Evolutionary conservation across 2,113 vertebrate genomes (phyloP), one percentile per base, ranked within the genome.

Genomic region (Ardeotis arabs): DNA sequence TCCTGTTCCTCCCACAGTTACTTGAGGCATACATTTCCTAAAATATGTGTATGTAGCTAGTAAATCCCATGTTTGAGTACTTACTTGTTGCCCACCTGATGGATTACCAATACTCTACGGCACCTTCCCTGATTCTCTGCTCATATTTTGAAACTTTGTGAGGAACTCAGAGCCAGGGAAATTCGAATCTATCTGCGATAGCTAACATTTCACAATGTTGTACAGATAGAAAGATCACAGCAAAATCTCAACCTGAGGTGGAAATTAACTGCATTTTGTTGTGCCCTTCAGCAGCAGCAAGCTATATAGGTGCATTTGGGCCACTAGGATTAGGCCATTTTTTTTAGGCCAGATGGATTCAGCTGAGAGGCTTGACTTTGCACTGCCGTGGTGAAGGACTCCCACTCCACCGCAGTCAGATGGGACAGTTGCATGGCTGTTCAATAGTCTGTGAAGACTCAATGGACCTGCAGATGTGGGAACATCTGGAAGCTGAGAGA

Each of bases 21-120:
- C 22, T 39, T 35, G 8, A 84, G 52, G 15, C 59, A 4, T 47
- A 12, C 12, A 37, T 50, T 14, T 44, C 37, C n/a, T 66, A 77
- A 80, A 80, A 90, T 66, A 70, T 31, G 31, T 73, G 67, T 66
- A 47, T 24, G 31, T n/a, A 53, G 20, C 10, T 35, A 37, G 55
- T 41, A 80, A 95, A 74, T 52, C 27, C 27, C 16, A 6, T 2
- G 0, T 52, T 72, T 50, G 22, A 6, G 14, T 66, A 21, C 15
- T 52, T 64, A 17, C 31, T 88, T 74, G 4, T 55, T 89, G 31
- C 28, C 28, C 60, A 7, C 4, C 10, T 63, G 33, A 77, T 70
- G 28, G 35, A 62, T 62, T 66, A 33, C 27, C 4, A 24, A 2
- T 23, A 47, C 8, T 12, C 16, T 14, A 21, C 0, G 1, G 29